A percentile compares a stretch with the other conserved stretches of the same genome.
phyloP scores from a whole-genome alignment of 1,140 invertebrate genomes.

The Hydropsyche tenuis region DNA sequence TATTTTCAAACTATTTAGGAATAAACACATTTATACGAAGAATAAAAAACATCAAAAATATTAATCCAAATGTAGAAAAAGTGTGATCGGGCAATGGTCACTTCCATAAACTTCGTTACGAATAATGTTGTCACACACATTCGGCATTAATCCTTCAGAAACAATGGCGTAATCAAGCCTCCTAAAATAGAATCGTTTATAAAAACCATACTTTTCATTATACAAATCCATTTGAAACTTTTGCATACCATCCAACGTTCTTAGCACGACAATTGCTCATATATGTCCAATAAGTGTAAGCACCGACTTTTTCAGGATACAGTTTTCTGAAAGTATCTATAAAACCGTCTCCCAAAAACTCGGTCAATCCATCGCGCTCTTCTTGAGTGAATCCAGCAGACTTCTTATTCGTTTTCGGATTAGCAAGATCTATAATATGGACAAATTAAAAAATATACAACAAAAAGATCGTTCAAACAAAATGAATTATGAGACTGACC shows the following conservation, averaged over 20 bases:
- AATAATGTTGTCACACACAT: conserved; percentile 83
- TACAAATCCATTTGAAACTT: conserved; percentile 3
- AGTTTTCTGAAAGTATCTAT: conserved; percentile 88
- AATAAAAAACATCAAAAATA: background rate
- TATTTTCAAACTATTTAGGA: too few relatives aligned
- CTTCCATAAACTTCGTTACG: conserved; percentile 79
- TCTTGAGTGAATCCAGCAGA: conserved; percentile 96
- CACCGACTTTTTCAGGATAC: conserved; percentile 83
- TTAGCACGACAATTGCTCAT: conserved; percentile 83
- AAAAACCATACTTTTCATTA: conserved; percentile 19
- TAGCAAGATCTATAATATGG: conserved; percentile 79
- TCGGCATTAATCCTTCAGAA: conserved; percentile 77
- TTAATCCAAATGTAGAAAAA: conserved; percentile 65
- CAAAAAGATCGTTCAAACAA: conserved; percentile 28
- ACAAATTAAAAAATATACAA: conserved; percentile 40
- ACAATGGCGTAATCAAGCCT: conserved; percentile 94
- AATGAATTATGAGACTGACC: conserved; percentile 63
- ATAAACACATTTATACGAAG: too few relatives aligned
- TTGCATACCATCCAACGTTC: conserved; percentile 90
- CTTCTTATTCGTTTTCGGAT: conserved; percentile 92
- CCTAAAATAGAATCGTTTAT: conserved; percentile 65
- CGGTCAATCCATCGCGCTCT: conserved; percentile 89
- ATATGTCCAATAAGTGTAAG: conserved; percentile 96
- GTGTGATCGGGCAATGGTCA: conserved; percentile 85
- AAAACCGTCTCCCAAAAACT: conserved; percentile 80